phyloP scores from a whole-genome alignment of 2,797 vertebrate genomes.

The Taeniopygia guttata region DNA sequence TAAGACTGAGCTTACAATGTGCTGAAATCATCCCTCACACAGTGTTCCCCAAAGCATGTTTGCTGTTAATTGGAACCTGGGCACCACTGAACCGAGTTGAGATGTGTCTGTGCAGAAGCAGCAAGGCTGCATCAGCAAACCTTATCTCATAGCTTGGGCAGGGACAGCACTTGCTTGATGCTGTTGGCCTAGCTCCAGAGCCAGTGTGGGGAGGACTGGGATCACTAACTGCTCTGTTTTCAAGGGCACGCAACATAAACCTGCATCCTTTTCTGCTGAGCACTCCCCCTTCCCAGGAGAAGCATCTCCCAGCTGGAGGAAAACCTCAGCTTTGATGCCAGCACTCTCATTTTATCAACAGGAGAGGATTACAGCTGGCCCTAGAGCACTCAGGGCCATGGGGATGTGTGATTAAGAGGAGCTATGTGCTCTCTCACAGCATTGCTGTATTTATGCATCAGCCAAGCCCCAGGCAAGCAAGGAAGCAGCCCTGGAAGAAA shows the following conservation, averaged over 20 bases:
- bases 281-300: neutral
- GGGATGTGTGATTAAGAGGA: neutral
- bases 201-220: neutral
- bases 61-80: neutral
- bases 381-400: neutral
- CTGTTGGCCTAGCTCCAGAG: neutral
- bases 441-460: neutral
- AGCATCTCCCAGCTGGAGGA: neutral
- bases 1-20: neutral
- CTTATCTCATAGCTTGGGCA: neutral
- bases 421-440: neutral
- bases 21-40: neutral
- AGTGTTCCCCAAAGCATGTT: neutral
- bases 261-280: neutral
- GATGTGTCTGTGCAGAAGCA: neutral
- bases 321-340: neutral
- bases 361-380: neutral
- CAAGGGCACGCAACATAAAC: neutral
- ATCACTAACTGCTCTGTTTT: neutral
- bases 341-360: neutral
- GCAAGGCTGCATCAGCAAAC: neutral
- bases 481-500: neutral
- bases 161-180: neutral
- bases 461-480: neutral
- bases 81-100: neutral